Evolutionary conservation across 1,140 invertebrate species (phyloP), one percentile per base, ranked within the genome.

Genomic region (Maconellicoccus hirsutus): DNA sequence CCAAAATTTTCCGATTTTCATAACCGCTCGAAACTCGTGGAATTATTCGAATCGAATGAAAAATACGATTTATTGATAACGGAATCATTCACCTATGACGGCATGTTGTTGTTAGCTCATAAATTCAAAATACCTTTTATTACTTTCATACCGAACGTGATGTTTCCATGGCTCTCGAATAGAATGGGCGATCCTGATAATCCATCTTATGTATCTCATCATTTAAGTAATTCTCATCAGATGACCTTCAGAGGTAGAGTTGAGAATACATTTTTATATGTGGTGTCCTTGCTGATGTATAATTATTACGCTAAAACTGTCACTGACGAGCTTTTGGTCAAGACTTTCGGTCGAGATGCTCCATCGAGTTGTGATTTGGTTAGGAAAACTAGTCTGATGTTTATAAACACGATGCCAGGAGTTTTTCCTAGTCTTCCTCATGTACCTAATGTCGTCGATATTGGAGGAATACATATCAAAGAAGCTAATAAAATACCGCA

Each of bases 131-230:
- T 72, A 1, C 88, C 87, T 0, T 81, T 85, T 3, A 83, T 90
- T 1, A 79, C 81, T 0, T 73, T 84, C 8, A 81, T 80, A 72
- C 83, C 85, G 0, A 82, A 82, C 42, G 78, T 81, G 2, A 72
- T 85, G 23, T 83, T 86, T 80, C 80, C 85, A 10, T 89, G 84
- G 84, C 81, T 84, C 69, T 82, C 81, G 33, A 77, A 81, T 16
- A 78, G 82, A 42, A 74, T 76, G 39, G 74, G 71, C 0, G 69
- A 72, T 25, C 71, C 75, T 0, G 70, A 70, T 22, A 73, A 74
- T 70, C 75, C 75, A 0, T 70, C 74, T 1, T 75, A 75, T 39
- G 71, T 76, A n/a, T 75, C 75, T 1, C 72, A 72, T 8, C 39
- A 71, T 21, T 19, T 42, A 0, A 16, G 19, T 1, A 71, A 69